Conservation (phyloP, 2,888 invertebrate species). For the Apotomis turbidana region DNA sequence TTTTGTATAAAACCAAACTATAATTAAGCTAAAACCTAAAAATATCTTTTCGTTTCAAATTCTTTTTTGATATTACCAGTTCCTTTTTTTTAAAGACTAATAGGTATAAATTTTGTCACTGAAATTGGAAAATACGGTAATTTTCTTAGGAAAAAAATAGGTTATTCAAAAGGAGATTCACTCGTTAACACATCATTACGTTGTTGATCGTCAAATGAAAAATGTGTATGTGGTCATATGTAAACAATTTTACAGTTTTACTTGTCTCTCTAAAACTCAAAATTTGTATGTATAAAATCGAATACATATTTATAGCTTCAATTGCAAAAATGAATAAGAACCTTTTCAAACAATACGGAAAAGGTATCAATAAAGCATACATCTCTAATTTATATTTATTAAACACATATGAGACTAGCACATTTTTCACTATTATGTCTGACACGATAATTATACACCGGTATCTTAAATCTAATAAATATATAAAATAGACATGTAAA, state of each 20-base stretch:
- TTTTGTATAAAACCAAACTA: conserved; percentile 46
- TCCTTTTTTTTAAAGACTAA: no score
- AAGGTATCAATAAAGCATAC: conserved; percentile 2
- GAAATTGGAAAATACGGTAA: no score
- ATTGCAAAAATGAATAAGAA: background rate
- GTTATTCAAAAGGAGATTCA: no score
- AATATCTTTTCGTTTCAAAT: no score
- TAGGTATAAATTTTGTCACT: no score
- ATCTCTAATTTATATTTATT: conserved; percentile 5
- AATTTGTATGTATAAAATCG: background rate
- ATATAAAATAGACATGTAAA: conserved; percentile 24
- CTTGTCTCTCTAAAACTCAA: no score
- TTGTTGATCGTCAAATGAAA: no score
- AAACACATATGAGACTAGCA: conserved; percentile 27
- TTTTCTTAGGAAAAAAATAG: no score
- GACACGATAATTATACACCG: conserved; percentile 32
- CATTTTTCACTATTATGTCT: conserved; percentile 37
- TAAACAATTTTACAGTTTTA: no score
- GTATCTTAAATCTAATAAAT: conserved; percentile 25
- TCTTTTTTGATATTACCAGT: no score
- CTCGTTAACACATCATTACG: no score
- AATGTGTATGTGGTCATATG: no score
- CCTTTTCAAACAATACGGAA: background rate
- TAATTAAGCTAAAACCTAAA: conserved; percentile 22
- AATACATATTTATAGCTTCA: background rate